These are phyloP conservation scores for Fukomys damarensis DNA, from an alignment of 2,113 vertebrate genomes.

Conservation along the genomic window DNA sequence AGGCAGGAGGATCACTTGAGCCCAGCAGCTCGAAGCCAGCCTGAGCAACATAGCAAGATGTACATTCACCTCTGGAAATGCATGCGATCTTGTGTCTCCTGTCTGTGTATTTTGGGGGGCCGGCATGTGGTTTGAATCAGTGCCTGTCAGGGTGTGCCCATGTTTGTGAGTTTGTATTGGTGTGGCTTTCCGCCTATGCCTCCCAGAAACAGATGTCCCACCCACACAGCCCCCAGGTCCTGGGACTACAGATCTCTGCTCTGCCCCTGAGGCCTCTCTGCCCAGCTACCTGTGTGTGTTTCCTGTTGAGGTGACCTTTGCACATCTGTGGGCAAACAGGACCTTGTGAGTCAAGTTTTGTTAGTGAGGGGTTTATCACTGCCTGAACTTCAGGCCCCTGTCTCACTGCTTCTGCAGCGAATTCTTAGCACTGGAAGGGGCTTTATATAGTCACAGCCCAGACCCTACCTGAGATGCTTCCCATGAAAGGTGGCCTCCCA, in stretches of 20 bases:
- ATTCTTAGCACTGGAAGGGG: background rate
- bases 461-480: background rate
- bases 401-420: background rate
- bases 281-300: background rate
- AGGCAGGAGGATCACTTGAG: background rate
- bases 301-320: background rate
- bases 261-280: background rate
- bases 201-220: background rate
- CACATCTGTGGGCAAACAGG: background rate
- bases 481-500: background rate
- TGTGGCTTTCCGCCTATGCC: background rate
- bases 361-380: background rate
- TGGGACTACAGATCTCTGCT: background rate
- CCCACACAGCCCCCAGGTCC: background rate
- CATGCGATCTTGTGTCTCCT: background rate
- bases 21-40: background rate
- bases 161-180: slow-evolving; percentile 23
- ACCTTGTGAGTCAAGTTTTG: background rate
- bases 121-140: background rate
- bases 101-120: background rate
- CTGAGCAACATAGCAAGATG: background rate
- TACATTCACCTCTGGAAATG: background rate
- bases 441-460: background rate
- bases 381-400: too few species aligned
- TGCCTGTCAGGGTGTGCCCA: background rate